A percentile compares a stretch with the other conserved stretches of the same genome.
Conservation (phyloP, 2,797 vertebrate species). For the Esox masquinongy region DNA sequence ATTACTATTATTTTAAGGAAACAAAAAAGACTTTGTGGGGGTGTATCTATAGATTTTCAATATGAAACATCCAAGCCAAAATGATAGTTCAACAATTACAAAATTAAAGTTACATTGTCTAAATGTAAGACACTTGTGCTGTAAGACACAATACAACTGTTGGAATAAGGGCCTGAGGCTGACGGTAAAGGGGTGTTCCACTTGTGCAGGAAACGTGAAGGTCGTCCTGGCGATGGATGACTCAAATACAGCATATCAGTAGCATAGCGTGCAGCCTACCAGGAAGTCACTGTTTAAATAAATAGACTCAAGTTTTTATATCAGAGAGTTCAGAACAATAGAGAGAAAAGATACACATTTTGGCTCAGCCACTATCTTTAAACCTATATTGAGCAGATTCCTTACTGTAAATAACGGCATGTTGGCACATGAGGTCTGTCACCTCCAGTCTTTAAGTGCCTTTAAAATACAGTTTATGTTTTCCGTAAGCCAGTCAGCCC, state of each 20-base stretch:
- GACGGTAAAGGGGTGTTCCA: constrained; percentile 18
- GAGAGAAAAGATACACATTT: neutral
- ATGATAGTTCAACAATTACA: neutral
- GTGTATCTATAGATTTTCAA: neutral
- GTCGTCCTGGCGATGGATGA: constrained; percentile 27
- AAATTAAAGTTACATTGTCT: neutral
- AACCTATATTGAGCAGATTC: neutral
- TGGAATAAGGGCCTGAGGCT: neutral
- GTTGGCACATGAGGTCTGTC: too few species aligned
- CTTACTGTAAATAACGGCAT: too few species aligned
- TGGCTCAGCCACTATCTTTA: neutral
- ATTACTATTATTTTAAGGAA: too few species aligned
- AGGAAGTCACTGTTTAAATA: constrained; percentile 31
- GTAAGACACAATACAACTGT: neutral
- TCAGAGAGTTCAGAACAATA: constrained; percentile 23
- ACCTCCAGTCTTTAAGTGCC: too few species aligned
- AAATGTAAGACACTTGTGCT: neutral
- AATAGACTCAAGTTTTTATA: constrained; percentile 12
- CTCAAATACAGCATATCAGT: constrained; percentile 26
- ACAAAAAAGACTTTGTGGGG: too few species aligned
- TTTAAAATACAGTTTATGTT: too few species aligned
- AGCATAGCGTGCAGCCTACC: constrained; percentile 7
- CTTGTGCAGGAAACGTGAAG: constrained; percentile 23
- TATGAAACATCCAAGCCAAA: neutral
- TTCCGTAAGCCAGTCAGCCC: too few species aligned